phyloP scores from a whole-genome alignment of 2,113 vertebrate genomes.

The Sterrhoptilus dennistouni region DNA sequence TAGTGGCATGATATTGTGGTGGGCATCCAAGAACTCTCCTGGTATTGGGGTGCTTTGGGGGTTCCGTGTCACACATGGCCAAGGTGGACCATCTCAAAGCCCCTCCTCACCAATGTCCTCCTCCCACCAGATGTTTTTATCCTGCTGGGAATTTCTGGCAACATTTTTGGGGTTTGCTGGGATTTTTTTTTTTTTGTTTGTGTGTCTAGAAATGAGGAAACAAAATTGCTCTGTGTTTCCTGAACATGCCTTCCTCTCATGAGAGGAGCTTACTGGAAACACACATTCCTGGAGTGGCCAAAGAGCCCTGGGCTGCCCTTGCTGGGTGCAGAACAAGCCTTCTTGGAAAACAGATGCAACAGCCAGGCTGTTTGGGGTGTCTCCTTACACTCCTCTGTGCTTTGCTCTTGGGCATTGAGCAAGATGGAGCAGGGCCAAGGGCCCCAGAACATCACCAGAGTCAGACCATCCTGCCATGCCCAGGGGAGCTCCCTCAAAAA shows the following conservation, averaged over 20 bases:
- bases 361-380: not conserved
- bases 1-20: rapidly evolving
- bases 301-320: conserved; percentile 17
- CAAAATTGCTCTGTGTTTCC: not conserved
- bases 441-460: not conserved
- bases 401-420: not conserved
- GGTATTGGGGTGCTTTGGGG: not conserved
- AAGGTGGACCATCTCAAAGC: not conserved
- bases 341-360: not conserved
- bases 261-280: conserved; percentile 44
- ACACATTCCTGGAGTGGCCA: not conserved
- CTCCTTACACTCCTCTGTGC: not conserved
- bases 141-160: not conserved
- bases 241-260: not conserved
- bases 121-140: not conserved
- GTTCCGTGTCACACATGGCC: not conserved
- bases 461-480: not conserved
- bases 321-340: not conserved
- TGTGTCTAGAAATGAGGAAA: conserved; percentile 12
- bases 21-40: not conserved
- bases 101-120: not conserved
- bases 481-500: not conserved
- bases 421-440: not conserved
- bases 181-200: not conserved
- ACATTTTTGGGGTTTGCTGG: not conserved